Evolutionary conservation across 2,797 vertebrate species (phyloP).

Genomic region (Sebastes oblongus): DNA sequence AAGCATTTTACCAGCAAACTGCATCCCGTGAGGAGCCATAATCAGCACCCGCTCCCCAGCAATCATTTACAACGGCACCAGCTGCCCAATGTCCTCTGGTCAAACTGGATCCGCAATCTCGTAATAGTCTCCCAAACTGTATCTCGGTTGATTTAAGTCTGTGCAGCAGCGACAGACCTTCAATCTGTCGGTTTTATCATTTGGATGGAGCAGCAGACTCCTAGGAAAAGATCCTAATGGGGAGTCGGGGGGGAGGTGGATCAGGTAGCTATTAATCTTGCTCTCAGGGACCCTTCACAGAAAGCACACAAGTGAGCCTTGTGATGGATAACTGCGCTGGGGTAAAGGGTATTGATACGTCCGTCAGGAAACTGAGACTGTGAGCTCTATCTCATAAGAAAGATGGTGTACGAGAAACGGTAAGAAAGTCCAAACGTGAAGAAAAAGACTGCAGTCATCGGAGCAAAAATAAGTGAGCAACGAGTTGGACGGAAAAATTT

Average conservation of each 20-base stretch:
- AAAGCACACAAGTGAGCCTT: conserved; percentile 15
- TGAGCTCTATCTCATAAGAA: conserved; percentile 46
- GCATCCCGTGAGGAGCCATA: conserved; percentile 61
- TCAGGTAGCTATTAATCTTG: conserved; percentile 65
- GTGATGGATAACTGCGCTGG: conserved; percentile 57
- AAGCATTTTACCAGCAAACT: conserved; percentile 60
- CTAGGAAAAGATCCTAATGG: conserved; percentile 43
- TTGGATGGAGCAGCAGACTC: conserved; percentile 33
- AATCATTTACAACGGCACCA: conserved; percentile 66
- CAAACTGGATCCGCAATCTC: conserved; percentile 58
- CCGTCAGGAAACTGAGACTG: conserved; percentile 37
- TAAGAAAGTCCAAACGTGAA: not conserved
- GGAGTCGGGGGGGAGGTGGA: not conserved
- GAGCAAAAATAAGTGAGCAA: not conserved
- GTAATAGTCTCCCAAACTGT: conserved; percentile 57
- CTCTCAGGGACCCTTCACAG: conserved; percentile 56
- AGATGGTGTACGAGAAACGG: conserved; percentile 15
- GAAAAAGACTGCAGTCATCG: not conserved
- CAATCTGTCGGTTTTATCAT: conserved; percentile 68
- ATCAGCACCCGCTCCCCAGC: conserved; percentile 52
- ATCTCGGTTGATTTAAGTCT: conserved; percentile 66
- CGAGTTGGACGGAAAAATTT: not conserved
- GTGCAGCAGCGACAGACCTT: conserved; percentile 48
- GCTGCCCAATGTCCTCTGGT: conserved; percentile 66
- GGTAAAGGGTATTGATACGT: conserved; percentile 62